These are phyloP conservation scores for Tragelaphus eurycerus DNA, from an alignment of 2,797 vertebrate genomes.

Conservation along the genomic window DNA sequence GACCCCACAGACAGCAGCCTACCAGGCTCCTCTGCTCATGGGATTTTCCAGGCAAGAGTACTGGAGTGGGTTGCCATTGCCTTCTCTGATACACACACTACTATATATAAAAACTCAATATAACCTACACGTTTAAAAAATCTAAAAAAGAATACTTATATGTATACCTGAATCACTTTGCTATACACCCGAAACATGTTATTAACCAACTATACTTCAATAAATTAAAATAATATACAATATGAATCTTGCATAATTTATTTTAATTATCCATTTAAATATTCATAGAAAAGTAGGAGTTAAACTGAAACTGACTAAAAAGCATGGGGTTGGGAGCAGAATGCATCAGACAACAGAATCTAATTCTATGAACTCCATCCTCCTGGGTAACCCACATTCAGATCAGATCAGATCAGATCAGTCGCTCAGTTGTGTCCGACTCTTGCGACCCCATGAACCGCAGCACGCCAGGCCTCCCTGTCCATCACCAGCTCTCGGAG, in stretches of 20 bases:
- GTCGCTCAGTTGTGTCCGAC: too few relatives aligned
- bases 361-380: neutral
- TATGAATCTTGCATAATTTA: neutral
- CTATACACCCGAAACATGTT: neutral
- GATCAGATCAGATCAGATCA: too few relatives aligned
- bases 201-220: neutral
- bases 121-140: neutral
- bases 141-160: neutral
- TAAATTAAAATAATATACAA: neutral
- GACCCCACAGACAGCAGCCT: too few relatives aligned
- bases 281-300: neutral
- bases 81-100: neutral
- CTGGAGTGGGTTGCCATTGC: too few relatives aligned
- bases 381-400: neutral
- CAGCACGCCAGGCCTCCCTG: too few relatives aligned
- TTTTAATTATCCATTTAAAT: neutral
- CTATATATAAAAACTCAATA: neutral
- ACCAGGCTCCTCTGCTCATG: accelerated
- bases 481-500: too few relatives aligned
- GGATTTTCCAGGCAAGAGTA: too few relatives aligned
- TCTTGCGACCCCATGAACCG: too few relatives aligned
- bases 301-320: neutral
- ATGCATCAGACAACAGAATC: neutral
- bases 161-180: neutral
- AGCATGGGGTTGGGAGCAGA: neutral